A percentile compares a stretch with the other conserved stretches of the same genome.
Conservation (phyloP, 2,888 invertebrate genomes). For the Lagria hirta region DNA sequence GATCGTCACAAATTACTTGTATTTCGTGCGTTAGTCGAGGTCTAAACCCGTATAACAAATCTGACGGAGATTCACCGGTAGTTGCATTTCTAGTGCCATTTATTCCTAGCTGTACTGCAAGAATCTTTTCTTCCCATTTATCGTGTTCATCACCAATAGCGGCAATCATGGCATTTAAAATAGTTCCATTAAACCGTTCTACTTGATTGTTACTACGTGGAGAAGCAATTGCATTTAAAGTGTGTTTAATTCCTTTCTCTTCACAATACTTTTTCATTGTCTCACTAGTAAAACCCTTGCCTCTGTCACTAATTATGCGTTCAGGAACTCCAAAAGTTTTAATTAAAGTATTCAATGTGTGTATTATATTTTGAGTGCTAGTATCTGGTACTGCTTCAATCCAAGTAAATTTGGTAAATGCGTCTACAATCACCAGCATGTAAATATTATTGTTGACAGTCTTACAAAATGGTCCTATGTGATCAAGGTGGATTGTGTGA, state of each 20-base stretch:
- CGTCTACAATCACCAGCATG: constrained; percentile 21
- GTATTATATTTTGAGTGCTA: constrained; percentile 7
- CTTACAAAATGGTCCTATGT: constrained; percentile 14
- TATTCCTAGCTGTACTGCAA: constrained; percentile 16
- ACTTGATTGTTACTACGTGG: constrained; percentile 22
- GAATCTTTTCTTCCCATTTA: constrained; percentile 18
- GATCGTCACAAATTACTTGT: too few relatives aligned
- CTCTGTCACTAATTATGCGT: constrained; percentile 19
- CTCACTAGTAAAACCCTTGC: constrained; percentile 23
- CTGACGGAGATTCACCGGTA: too few relatives aligned
- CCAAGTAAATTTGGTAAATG: constrained; percentile 25
- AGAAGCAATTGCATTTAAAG: constrained; percentile 23
- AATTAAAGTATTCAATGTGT: too few relatives aligned
- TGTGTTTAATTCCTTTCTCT: constrained; percentile 18
- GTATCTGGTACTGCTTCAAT: constrained; percentile 19
- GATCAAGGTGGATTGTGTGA: constrained; percentile 22
- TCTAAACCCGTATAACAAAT: too few relatives aligned
- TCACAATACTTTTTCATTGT: constrained; percentile 6
- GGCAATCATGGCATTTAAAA: constrained; percentile 12
- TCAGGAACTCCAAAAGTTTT: constrained; percentile 18
- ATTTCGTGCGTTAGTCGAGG: too few relatives aligned
- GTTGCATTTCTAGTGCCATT: constrained; percentile 19
- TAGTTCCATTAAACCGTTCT: constrained; percentile 15
- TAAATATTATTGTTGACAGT: constrained; percentile 8
- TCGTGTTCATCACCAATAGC: constrained; percentile 10